These are phyloP conservation scores for Sialis fuliginosa DNA, from an alignment of 2,888 invertebrate species.

Conservation along the genomic window DNA sequence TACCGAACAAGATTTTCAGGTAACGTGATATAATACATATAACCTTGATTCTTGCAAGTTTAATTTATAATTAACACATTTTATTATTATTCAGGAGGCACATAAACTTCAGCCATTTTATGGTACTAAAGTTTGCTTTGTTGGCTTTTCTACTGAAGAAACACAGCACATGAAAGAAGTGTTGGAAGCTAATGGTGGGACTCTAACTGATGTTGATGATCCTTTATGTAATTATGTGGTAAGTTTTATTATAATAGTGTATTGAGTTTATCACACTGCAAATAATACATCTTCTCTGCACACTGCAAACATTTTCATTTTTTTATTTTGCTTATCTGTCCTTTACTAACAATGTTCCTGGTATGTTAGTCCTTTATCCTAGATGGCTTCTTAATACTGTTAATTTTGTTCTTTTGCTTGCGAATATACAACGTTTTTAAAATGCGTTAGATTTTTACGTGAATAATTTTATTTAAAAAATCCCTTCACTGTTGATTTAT, in stretches of 20 bases:
- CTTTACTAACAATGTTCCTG: no score
- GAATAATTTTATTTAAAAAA: no score
- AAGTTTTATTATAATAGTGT: conserved; percentile 28
- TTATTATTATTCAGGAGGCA: conserved; percentile 30
- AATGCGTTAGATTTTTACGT: no score
- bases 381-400: no score
- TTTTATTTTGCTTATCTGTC: no score
- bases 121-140: conserved; percentile 72
- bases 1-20: conserved; percentile 47
- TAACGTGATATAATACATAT: conserved; percentile 14
- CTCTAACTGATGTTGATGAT: conserved; percentile 59
- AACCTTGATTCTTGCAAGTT: neutral
- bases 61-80: neutral
- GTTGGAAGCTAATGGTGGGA: conserved; percentile 70
- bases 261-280: neutral
- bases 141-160: conserved; percentile 81
- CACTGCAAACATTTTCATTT: no score
- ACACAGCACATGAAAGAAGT: conserved; percentile 84
- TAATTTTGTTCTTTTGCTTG: conserved; percentile 1
- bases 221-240: conserved; percentile 83
- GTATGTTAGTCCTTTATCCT: no score
- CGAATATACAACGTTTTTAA: conserved; percentile 10
- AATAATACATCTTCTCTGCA: no score
- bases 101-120: conserved; percentile 76
- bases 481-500: no score